Evolutionary conservation across 2,797 vertebrate genomes (phyloP), one percentile per base, ranked within the genome.

Genomic region (Anas acuta): DNA sequence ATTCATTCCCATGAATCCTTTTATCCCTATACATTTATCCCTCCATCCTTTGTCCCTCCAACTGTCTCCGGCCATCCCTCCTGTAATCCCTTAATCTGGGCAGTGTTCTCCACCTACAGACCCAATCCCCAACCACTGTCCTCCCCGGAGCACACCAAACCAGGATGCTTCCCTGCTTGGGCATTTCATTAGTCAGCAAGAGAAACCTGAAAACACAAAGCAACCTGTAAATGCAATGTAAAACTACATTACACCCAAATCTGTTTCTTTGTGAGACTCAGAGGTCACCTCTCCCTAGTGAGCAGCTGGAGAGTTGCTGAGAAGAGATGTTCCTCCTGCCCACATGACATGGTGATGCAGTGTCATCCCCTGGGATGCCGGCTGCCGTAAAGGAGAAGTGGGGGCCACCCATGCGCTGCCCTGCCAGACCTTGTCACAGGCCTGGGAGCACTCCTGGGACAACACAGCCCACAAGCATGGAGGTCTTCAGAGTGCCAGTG

Each of bases 261-360:
- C n/a, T 30, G 17, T 16, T 2, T 37, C 54, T 3, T 20, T 8
- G 19, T 41, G 41, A 83, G 37, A 79, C 25, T 4, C 23, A 57
- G 45, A 65, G 39, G n/a, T 65, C 35, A 54, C 23, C 18, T 43
- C 67, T 85, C 20, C 47, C 22, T n/a, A 22, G 28, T 43, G 54
- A 53, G 43, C 47, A 65, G 61, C 65, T 76, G 65, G 70, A 58
- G 60, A 39, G 7, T 11, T 85, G 58, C 75, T 77, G 60, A n/a
- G n/a, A 41, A 26, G 54, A 61, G 28, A 35, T 2, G 3, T 43
- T 91, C 93, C 32, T 87, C 41, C 51, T 82, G 74, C 39, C 25
- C 41, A 8, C 28, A 35, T 1, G 3, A 9, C 0, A 2, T 54
- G 28, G 53, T 30, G 53, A 30, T 18, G n/a, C 25, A 49, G 8